phyloP scores from a whole-genome alignment of 2,797 vertebrate species.

The Graptemys geographica region DNA sequence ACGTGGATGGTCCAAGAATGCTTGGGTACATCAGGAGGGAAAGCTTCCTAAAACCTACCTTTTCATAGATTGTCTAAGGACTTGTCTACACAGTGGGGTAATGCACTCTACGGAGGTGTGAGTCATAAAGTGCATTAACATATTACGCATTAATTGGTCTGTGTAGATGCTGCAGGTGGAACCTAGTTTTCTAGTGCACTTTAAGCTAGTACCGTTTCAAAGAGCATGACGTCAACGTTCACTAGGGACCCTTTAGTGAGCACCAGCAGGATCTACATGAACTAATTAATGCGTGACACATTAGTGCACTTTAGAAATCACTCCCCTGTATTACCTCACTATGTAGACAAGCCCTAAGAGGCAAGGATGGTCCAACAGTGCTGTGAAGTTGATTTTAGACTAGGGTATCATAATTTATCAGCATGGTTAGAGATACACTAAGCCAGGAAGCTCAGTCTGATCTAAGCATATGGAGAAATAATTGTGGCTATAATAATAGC shows the following conservation, averaged over 20 bases:
- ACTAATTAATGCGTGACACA: neutral
- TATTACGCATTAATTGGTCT: neutral
- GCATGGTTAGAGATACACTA: neutral
- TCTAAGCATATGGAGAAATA: neutral
- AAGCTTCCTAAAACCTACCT: neutral
- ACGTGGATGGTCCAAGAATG: neutral
- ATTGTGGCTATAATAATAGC: neutral
- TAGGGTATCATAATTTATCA: neutral
- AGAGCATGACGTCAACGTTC: neutral
- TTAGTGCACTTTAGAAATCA: neutral
- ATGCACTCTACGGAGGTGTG: neutral
- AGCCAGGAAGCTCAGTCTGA: neutral
- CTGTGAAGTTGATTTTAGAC: neutral
- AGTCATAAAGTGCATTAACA: neutral
- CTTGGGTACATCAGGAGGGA: neutral
- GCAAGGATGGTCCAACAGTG: neutral
- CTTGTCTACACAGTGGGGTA: neutral
- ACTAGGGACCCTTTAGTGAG: neutral
- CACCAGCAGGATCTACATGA: neutral
- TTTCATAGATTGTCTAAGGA: neutral
- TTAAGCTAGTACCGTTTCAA: neutral
- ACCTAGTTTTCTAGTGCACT: neutral
- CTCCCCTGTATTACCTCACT: neutral
- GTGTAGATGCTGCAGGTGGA: neutral
- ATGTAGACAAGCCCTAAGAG: neutral